Base-by-base conservation (phyloP, 1,140 invertebrate genomes). In the Diabrotica undecimpunctata region DNA sequence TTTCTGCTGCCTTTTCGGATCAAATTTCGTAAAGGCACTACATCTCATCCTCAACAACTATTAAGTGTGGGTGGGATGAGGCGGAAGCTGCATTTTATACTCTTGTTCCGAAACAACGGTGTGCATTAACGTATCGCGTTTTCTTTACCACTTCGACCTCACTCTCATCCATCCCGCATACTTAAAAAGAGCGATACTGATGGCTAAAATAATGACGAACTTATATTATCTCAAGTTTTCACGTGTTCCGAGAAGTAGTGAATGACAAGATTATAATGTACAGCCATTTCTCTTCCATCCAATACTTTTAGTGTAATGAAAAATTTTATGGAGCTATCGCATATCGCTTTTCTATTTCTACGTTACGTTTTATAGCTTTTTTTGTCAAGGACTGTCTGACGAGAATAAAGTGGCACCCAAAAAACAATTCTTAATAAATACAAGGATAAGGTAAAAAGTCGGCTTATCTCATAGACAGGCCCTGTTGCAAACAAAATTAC, bases 321-420 rank as follows among this genome's bases (percentile, higher is more conserved):
- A 67, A 67, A 63, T 67, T 67, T 67, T 67, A 67, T 59, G 51
- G 61, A 54, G 55, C 41, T 51, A 63, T 35, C 46, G 51, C 25
- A 64, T 67, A 67, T 67, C 53, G 61, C 61, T 59, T 63, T 67
- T 67, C 66, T 67, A 67, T 67, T 64, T 67, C 66, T 67, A 67
- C 51, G 55, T 66, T 61, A 36, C 39, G 38, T 61, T 66, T 66
- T 66, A 66, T 52, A 62, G 65, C 65, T 66, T 66, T 25, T 25
- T 25, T 25, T 25, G 25, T 25, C 25, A 25, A 25, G 25, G 25
- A 25, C 25, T 25, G 25, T 25, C 25, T 25, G 25, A 25, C 25
- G 25, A 25, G 25, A 25, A 25, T 25, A 25, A 25, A 25, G 25
- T 25, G 25, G 25, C 25, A 25, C 25, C 25, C 25, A 25, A 25